phyloP scores from a whole-genome alignment of 2,888 invertebrate species.

The Volucella inanis region DNA sequence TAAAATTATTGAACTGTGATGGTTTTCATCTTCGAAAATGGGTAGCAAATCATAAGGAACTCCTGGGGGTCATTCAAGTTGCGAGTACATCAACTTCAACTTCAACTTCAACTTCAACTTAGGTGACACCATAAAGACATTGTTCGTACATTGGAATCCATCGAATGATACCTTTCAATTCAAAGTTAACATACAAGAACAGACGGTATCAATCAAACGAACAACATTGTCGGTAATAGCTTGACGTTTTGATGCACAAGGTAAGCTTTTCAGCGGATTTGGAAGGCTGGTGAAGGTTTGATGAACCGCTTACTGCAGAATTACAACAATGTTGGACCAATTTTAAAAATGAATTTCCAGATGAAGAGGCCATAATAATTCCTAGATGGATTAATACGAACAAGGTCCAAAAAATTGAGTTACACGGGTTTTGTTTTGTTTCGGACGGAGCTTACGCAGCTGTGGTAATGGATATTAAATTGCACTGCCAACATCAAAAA shows the following conservation, averaged over 20 bases:
- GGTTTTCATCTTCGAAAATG: constrained; percentile 6
- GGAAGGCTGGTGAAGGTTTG: constrained; percentile 8
- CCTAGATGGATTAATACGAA: not conserved
- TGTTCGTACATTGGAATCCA: not conserved
- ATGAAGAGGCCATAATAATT: constrained; percentile 1
- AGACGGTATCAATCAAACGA: constrained; percentile 1
- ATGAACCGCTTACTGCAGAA: constrained; percentile 7
- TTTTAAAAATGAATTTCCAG: constrained; percentile 3
- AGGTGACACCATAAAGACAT: not conserved
- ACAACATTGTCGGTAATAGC: not conserved
- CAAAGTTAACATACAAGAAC: not conserved
- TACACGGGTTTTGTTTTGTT: too few species aligned
- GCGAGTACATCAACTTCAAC: not conserved
- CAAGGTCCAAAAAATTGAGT: not conserved
- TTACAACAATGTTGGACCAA: not conserved
- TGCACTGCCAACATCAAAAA: constrained; percentile 5
- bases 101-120: not conserved
- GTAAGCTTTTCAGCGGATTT: not conserved
- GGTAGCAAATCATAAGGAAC: constrained; percentile 8
- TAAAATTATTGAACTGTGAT: not conserved
- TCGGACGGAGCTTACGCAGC: too few species aligned
- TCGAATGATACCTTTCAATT: not conserved
- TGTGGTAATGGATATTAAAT: not conserved
- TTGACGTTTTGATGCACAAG: too few species aligned
- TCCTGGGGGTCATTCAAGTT: not conserved